These are phyloP conservation scores for Discoglossus pictus DNA, from an alignment of 2,797 vertebrate genomes.

Conservation along the genomic window DNA sequence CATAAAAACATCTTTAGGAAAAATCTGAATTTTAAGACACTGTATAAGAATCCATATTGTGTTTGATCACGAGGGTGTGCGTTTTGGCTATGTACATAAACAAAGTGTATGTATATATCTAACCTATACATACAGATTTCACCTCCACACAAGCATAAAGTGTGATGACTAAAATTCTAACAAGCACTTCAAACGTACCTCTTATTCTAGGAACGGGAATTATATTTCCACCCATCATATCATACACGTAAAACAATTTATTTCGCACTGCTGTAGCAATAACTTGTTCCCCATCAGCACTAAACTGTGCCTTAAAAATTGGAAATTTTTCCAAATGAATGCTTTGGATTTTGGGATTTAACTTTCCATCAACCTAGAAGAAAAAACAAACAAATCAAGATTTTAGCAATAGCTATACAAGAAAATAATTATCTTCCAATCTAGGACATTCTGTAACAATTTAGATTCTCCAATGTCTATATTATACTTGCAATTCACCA, in stretches of 20 bases:
- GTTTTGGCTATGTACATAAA: too few species aligned
- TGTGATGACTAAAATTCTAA: background rate
- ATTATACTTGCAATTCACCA: too few species aligned
- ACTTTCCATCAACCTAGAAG: conserved; percentile 87
- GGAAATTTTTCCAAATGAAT: conserved; percentile 89
- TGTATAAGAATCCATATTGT: too few species aligned
- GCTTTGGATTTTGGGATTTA: conserved; percentile 91
- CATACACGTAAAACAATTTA: conserved; percentile 90
- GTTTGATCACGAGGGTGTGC: too few species aligned
- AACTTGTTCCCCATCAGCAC: conserved; percentile 80
- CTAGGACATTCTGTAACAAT: too few species aligned
- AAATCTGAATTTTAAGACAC: too few species aligned
- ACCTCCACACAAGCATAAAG: too few species aligned
- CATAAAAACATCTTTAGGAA: too few species aligned
- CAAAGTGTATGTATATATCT: background rate
- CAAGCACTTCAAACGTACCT: conserved; percentile 66
- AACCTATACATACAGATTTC: background rate
- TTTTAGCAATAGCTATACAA: background rate
- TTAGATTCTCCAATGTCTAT: too few species aligned
- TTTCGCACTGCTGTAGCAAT: conserved; percentile 84
- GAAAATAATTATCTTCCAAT: too few species aligned
- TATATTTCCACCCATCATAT: conserved; percentile 90
- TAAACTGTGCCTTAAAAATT: conserved; percentile 83
- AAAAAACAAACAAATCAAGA: conserved; percentile 13
- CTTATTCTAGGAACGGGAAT: conserved; percentile 77